Percentiles rank a stretch among this genome's conserved stretches.
phyloP scores from a whole-genome alignment of 1,140 invertebrate species.

The Phymorhynchus buccinoides region DNA sequence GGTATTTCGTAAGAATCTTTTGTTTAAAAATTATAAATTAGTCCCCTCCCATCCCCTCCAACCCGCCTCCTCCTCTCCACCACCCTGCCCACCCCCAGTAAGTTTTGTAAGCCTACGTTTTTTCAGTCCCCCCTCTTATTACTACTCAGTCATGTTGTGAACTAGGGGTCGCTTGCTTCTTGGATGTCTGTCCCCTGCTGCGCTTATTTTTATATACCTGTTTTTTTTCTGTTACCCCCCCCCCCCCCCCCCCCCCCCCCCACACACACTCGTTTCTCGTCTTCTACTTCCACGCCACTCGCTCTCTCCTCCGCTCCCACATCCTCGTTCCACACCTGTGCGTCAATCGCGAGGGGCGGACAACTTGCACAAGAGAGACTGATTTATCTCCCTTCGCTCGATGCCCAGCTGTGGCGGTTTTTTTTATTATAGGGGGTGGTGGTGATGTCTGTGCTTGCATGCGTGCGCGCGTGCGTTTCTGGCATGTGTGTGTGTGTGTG shows the following conservation, averaged over 20 bases:
- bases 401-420: background rate
- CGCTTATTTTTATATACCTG: no score
- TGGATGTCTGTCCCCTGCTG: no score
- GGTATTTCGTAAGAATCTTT: no score
- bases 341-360: slow-evolving; percentile 14
- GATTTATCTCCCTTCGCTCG: background rate
- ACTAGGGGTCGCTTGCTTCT: background rate
- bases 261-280: background rate
- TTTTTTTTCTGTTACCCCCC: background rate
- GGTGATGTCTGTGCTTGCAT: no score
- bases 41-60: no score
- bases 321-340: background rate
- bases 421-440: no score
- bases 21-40: no score
- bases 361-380: slow-evolving; percentile 4
- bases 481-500: background rate
- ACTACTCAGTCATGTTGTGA: background rate
- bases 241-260: background rate
- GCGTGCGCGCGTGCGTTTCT: background rate
- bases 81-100: background rate
- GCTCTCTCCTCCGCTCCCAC: background rate
- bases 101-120: no score
- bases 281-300: background rate
- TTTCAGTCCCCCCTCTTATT: background rate
- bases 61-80: background rate